Base-by-base conservation (phyloP, 2,888 invertebrate species). In the Conistra vaccinii region DNA sequence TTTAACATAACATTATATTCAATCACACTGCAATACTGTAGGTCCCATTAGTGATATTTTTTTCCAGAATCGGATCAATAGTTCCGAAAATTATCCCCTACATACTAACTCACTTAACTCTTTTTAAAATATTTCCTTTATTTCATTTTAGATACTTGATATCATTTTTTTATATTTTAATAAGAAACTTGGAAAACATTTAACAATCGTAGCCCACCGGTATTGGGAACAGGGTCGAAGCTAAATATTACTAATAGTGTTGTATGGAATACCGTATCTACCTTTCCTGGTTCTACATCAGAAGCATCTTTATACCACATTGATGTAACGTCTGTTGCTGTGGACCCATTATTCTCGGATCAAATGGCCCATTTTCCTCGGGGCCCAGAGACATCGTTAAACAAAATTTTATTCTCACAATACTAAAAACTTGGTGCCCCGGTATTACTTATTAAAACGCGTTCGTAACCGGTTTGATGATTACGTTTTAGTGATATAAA, bases 311-410 rank as follows among this genome's bases (percentile, higher is more conserved):
- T 91, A 91, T 89, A 89, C 91, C 91, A 85, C 92, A 92, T 92
- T 89, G 91, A 92, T 88, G 92, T 90, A 89, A 89, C 90, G 90
- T 90, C 92, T 93, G 92, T 88, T 90, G 89, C 92, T 89, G 81
- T 69, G 88, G 85, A 90, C 85, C 92, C 92, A 92, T 94, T 95
- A 95, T 93, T 91, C 86, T 85, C 70, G 92, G 92, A 94, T 94
- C 92, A 93, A 95, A 95, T 94, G 93, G 94, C 90, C 93, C 89
- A 92, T 93, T 92, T 85, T 86, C 89, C 89, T 81, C 81, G 87
- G 83, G 89, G 89, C 84, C 80, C 76, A 63, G 89, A 87, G 91
- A 91, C 90, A 90, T 89, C 93, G 92, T 94, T 94, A 94, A 93
- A 91, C 88, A 90, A 88, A 92, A 91, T 93, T 93, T 93, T 92